phyloP scores from a whole-genome alignment of 2,888 invertebrate species.

The Volucella inflata region DNA sequence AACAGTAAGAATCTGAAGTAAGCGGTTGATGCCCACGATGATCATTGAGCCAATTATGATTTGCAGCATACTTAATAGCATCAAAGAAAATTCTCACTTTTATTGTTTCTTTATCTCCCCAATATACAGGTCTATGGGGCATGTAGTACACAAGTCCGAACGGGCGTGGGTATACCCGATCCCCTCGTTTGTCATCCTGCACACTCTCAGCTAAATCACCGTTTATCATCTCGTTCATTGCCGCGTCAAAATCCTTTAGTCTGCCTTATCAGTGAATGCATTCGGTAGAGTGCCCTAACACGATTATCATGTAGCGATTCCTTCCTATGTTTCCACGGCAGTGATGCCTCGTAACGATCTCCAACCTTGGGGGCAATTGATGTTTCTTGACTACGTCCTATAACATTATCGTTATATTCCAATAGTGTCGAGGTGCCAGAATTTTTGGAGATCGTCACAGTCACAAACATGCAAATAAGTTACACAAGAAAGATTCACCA shows the following conservation, averaged over 20 bases:
- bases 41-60: constrained; percentile 76
- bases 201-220: constrained; percentile 13
- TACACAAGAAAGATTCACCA: too few species aligned
- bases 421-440: constrained; percentile 39
- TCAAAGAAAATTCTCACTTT: constrained; percentile 62
- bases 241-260: constrained; percentile 16
- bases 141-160: constrained; percentile 5
- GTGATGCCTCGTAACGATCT: constrained; percentile 36
- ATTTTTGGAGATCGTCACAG: constrained; percentile 25
- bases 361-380: constrained; percentile 29
- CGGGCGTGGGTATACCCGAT: constrained; percentile 26
- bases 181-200: background rate
- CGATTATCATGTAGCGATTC: constrained; percentile 36
- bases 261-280: constrained; percentile 28
- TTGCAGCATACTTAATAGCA: constrained; percentile 34
- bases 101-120: constrained; percentile 27
- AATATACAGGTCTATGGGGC: too few species aligned
- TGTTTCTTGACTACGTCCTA: background rate
- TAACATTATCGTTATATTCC: constrained; percentile 20
- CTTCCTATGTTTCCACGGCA: constrained; percentile 18
- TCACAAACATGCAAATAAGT: too few species aligned
- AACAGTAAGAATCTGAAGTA: constrained; percentile 69
- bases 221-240: constrained; percentile 2
- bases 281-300: constrained; percentile 30
- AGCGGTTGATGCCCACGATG: constrained; percentile 74